Evolutionary conservation across 2,113 vertebrate genomes (phyloP), one percentile per base, ranked within the genome.

Genomic region (Gulo gulo): DNA sequence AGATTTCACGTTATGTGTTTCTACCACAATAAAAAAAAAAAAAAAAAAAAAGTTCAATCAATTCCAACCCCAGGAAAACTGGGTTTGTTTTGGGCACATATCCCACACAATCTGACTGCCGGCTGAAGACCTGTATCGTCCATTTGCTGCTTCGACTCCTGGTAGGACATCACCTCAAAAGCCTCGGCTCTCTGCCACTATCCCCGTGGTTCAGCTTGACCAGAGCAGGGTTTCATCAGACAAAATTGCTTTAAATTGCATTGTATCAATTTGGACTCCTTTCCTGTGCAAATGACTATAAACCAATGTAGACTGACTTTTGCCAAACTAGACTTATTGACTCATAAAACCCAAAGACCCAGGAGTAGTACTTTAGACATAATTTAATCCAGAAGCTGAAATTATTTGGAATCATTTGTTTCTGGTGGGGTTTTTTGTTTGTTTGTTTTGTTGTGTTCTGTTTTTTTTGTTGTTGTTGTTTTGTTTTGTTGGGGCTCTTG

Each of bases 291-390:
- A 79, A 76, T 10, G n/a, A 83, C 50, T 36, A 31, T 82, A 83
- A 79, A 73, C 88, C 76, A 71, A 71, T 55, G 52, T 36, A 71
- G 65, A 85, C 6, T 18, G 65, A 91, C 61, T 92, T 96, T n/a
- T 73, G 45, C 36, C 91, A 92, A 92, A 84, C 80, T 79, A 45
- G 26, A 31, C 42, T 52, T 61, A 88, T 12, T 18, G 20, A 74
- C 55, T 96, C 36, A 55, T 65, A 78, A 79, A 84, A 84, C 9
- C 15, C 21, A 82, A 93, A 94, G 59, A 47, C n/a, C 16, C 47
- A 69, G 31, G 16, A 52, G 13, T 13, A 89, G 42, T 34, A 45
- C 39, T 91, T 82, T 20, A 78, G 57, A 31, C n/a, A n/a, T 24
- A n/a, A 12, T 61, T 81, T 78, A 59, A 69, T 61, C 1, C 82